Base-by-base conservation (phyloP, 2,888 invertebrate species). In the Nomada ruficornis region DNA sequence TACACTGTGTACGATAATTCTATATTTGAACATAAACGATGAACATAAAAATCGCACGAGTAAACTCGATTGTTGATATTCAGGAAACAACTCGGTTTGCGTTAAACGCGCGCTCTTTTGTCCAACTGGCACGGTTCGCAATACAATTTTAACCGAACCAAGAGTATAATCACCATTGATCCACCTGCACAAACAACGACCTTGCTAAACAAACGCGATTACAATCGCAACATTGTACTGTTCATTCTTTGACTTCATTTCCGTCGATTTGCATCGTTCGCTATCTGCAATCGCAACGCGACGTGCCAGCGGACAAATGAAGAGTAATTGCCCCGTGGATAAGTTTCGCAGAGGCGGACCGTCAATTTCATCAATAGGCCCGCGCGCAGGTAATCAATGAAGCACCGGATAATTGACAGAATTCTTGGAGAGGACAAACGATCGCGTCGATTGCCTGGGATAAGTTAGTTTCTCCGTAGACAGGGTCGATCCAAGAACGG, bases 381-480 rank as follows among this genome's bases (percentile, higher is more conserved):
- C 15, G 42, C 26, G 50, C 10, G 26, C 4, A 18, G 59, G 52
- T 65, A 70, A 70, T 59, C 47, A 59, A 62, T 18, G 23, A 65
- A 54, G 20, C 2, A 47, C 18, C 13, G 42, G 57, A 70, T 75
- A 79, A 79, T 79, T 74, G 78, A 63, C 70, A 54, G 60, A 65
- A 42, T 62, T 20, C n/a, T 11, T 15, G 36, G 77, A 20, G 62
- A n/a, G 73, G 54, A 55, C 62, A 63, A 54, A 69, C 23, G 72
- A 73, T 77, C 57, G 69, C 62, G 65, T 80, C 70, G 78, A 83
- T 84, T 77, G 77, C 9, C 44, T 55, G 23, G 54, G 42, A 80
- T 74, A 70, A 73, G 60, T 52, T 73, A 69, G 65, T 85, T 85
- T 85, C 82, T 77, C 78, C 57, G 29, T 36, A 20, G 57, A 54